phyloP scores from a whole-genome alignment of 2,113 vertebrate species.

The Phaethon lepturus region DNA sequence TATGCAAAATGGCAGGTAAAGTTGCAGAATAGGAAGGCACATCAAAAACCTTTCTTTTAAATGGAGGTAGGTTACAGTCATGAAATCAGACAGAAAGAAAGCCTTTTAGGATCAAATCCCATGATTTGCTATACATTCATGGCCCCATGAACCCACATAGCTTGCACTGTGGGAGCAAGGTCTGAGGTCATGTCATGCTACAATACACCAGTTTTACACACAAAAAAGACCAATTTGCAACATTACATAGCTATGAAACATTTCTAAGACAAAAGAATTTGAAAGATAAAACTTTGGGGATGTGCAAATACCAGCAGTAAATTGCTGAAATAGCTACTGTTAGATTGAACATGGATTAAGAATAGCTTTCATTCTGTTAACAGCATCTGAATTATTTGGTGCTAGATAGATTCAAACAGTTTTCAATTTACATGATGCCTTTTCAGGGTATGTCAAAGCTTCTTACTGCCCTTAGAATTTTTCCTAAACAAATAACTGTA shows the following conservation, averaged over 20 bases:
- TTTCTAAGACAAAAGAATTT: not conserved
- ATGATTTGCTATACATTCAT: not conserved
- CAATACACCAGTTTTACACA: not conserved
- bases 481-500: not conserved
- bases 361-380: not conserved
- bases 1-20: constrained; percentile 40
- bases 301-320: not conserved
- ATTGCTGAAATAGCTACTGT: not conserved
- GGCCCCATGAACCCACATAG: not conserved
- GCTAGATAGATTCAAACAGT: not conserved
- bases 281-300: not conserved
- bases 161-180: not conserved
- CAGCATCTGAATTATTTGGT: not conserved
- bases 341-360: not conserved
- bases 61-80: not conserved
- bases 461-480: not conserved
- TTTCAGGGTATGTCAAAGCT: not conserved
- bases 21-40: not conserved
- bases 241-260: not conserved
- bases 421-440: not conserved
- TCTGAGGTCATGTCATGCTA: not conserved
- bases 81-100: not conserved
- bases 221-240: not conserved
- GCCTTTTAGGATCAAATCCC: not conserved
- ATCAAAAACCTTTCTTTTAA: not conserved